A percentile compares a stretch with the other conserved stretches of the same genome.
phyloP scores from a whole-genome alignment of 2,888 invertebrate species.

The Eupithecia dodoneata region DNA sequence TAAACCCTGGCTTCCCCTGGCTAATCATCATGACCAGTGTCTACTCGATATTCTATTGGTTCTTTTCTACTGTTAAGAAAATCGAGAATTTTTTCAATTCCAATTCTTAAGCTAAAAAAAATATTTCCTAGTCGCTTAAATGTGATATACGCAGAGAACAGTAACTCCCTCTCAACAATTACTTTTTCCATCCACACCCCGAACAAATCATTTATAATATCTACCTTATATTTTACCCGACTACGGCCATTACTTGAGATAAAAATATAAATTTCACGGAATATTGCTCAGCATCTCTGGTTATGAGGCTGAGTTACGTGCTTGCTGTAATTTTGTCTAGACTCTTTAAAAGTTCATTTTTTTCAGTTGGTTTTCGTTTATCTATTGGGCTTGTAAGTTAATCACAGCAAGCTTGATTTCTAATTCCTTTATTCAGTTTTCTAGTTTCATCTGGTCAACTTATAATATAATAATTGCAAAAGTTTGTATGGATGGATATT shows the following conservation, averaged over 20 bases:
- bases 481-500: too few relatives aligned
- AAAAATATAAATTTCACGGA: conserved; percentile 17
- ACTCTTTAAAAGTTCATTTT: conserved; percentile 5
- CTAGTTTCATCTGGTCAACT: too few relatives aligned
- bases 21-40: too few relatives aligned
- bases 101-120: neutral
- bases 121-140: neutral
- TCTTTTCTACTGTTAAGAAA: neutral
- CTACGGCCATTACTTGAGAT: conserved; percentile 17
- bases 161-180: neutral
- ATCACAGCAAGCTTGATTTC: neutral
- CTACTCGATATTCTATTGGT: too few relatives aligned
- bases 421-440: neutral
- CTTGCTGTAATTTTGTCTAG: conserved; percentile 14
- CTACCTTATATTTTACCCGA: conserved; percentile 11
- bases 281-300: conserved; percentile 14
- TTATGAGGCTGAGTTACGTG: conserved; percentile 15
- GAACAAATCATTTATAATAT: conserved; percentile 13
- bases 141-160: neutral
- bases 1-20: too few relatives aligned
- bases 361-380: neutral
- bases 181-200: conserved; percentile 4
- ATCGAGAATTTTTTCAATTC: neutral
- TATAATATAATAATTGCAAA: too few relatives aligned
- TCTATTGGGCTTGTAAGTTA: neutral